Percentiles rank a stretch among this genome's conserved stretches.
These are phyloP conservation scores for Centropyge bicolor DNA, from an alignment of 2,797 vertebrate genomes.

Conservation along the genomic window DNA sequence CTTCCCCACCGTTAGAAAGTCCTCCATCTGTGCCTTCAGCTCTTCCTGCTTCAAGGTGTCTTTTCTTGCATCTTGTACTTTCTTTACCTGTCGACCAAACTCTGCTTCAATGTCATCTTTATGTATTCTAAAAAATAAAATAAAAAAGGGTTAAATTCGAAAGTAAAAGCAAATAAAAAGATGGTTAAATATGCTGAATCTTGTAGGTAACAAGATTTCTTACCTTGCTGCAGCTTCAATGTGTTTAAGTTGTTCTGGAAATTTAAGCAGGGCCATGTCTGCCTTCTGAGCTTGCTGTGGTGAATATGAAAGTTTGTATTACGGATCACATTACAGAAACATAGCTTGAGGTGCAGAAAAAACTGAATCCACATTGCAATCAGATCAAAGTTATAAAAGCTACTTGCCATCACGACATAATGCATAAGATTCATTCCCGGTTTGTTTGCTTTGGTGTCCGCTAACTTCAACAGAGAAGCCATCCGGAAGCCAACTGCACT, in stretches of 20 bases:
- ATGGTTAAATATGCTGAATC: neutral
- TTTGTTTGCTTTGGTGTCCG: constrained; percentile 89
- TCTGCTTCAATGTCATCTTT: constrained; percentile 86
- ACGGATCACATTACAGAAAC: constrained; percentile 10
- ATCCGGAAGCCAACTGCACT: constrained; percentile 88
- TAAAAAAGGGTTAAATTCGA: neutral
- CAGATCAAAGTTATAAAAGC: constrained; percentile 5
- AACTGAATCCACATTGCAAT: neutral
- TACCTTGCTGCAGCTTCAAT: constrained; percentile 86
- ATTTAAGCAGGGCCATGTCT: constrained; percentile 81
- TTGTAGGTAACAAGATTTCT: neutral
- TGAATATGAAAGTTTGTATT: constrained; percentile 18
- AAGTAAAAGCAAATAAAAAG: constrained; percentile 3
- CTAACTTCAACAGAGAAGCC: constrained; percentile 87
- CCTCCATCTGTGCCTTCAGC: constrained; percentile 82
- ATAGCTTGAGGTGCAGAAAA: neutral
- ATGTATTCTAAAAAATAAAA: constrained; percentile 78
- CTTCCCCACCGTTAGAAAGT: constrained; percentile 81
- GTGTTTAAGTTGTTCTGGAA: constrained; percentile 83
- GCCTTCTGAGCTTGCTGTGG: constrained; percentile 87
- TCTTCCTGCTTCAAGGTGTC: constrained; percentile 79
- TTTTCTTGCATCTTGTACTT: constrained; percentile 71
- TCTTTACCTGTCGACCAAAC: constrained; percentile 77
- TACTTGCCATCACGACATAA: constrained; percentile 89
- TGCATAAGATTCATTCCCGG: constrained; percentile 92